These are phyloP conservation scores for Luehdorfia chinensis DNA, from an alignment of 1,140 invertebrate genomes.

Conservation along the genomic window DNA sequence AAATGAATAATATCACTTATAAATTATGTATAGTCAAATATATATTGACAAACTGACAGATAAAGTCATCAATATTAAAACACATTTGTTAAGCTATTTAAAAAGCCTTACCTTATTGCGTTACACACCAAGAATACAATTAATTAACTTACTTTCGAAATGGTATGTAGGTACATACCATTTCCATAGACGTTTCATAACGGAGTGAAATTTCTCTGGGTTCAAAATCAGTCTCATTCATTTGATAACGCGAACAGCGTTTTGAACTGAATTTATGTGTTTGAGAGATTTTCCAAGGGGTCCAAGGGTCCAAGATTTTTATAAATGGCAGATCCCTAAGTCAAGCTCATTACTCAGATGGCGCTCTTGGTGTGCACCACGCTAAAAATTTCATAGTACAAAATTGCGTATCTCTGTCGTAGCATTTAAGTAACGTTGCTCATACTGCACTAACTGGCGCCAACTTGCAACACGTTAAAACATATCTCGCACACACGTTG, in stretches of 20 bases:
- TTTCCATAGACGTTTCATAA: no score
- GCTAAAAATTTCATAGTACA: constrained; percentile 1
- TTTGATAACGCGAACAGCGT: no score
- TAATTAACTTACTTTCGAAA: no score
- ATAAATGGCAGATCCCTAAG: no score
- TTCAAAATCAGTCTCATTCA: no score
- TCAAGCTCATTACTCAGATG: no score
- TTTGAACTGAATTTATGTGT: no score
- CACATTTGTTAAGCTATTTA: background rate
- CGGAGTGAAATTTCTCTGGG: no score
- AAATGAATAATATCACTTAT: constrained; percentile 8
- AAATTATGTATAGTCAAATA: background rate
- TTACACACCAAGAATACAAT: background rate
- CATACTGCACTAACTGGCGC: constrained; percentile 72
- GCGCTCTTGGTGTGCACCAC: background rate
- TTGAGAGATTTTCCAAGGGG: no score
- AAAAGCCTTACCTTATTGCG: background rate
- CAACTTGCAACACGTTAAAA: constrained; percentile 92
- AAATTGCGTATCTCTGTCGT: constrained; percentile 3
- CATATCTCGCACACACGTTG: constrained; percentile 96
- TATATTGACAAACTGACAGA: constrained; percentile 2
- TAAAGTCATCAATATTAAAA: background rate
- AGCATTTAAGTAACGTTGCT: background rate
- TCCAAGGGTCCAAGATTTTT: no score
- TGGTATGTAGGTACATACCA: no score